Conservation (phyloP, 2,113 vertebrate species). For the Albula glossodonta region DNA sequence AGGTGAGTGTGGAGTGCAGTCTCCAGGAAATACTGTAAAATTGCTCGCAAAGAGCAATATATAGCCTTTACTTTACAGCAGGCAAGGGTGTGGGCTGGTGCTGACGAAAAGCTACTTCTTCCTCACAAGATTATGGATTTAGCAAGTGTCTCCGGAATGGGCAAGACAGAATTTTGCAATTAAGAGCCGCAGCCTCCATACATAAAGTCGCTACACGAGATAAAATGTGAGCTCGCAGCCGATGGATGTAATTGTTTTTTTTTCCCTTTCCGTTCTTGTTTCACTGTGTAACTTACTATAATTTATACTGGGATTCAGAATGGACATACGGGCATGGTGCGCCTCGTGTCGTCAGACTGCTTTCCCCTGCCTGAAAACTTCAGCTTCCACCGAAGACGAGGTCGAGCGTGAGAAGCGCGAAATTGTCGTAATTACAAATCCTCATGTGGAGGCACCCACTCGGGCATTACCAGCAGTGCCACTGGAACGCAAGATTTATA, state of each 20-base stretch:
- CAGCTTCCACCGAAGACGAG: accelerated
- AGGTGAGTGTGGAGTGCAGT: neutral
- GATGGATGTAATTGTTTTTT: neutral
- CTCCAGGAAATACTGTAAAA: conserved; percentile 22
- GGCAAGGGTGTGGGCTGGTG: neutral
- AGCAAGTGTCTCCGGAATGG: conserved; percentile 11
- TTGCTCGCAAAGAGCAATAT: neutral
- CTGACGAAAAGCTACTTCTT: neutral
- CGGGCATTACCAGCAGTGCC: conserved; percentile 10
- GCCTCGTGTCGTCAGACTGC: conserved; percentile 44
- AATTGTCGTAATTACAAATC: neutral
- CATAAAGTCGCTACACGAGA: neutral
- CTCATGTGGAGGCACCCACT: neutral
- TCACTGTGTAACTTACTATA: neutral
- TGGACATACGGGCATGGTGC: conserved; percentile 43
- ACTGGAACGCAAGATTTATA: neutral
- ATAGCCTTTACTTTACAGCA: neutral
- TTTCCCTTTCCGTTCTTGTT: neutral
- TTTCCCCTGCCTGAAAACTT: conserved; percentile 42
- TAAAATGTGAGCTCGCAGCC: neutral
- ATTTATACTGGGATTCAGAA: conserved; percentile 16
- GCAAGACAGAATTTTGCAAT: neutral
- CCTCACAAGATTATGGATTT: neutral
- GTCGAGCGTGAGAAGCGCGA: accelerated
- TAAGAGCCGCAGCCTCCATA: neutral